Percentiles rank a stretch among this genome's conserved stretches.
Conservation (phyloP, 2,888 invertebrate species). For the Lithosia quadra region DNA sequence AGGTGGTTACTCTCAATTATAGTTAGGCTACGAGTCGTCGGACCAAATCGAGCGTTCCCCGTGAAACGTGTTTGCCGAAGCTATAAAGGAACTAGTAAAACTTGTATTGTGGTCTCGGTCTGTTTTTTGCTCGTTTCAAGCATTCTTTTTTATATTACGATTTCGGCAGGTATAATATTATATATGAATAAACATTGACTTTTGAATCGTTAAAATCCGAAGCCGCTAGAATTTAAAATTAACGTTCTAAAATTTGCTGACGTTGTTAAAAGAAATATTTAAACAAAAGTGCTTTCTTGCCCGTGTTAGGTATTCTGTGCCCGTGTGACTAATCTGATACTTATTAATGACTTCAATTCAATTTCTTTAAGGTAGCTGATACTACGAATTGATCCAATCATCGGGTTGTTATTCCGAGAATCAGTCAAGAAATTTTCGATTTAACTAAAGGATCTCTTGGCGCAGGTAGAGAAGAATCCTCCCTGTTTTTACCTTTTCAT, state of each 20-base stretch:
- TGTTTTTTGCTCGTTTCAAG: constrained; percentile 62
- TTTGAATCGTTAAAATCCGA: constrained; percentile 29
- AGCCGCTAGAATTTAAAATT: constrained; percentile 28
- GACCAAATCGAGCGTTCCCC: constrained; percentile 73
- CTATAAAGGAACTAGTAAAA: constrained; percentile 78
- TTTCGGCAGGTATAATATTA: constrained; percentile 44
- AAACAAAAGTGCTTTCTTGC: constrained; percentile 20
- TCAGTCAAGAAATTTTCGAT: constrained; percentile 60
- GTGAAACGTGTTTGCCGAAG: constrained; percentile 75
- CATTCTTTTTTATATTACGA: constrained; percentile 51
- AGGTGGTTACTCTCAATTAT: constrained; percentile 65
- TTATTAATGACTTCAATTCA: constrained; percentile 33
- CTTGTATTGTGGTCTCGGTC: constrained; percentile 69
- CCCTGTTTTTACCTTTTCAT: constrained; percentile 66
- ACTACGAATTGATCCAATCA: constrained; percentile 55
- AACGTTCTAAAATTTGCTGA: constrained; percentile 18
- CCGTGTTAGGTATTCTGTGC: no score
- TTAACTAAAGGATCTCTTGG: constrained; percentile 57
- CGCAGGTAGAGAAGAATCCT: constrained; percentile 64
- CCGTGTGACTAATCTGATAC: constrained; percentile 22
- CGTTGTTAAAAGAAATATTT: constrained; percentile 16
- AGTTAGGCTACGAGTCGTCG: constrained; percentile 59
- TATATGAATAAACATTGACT: constrained; percentile 50
- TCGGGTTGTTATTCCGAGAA: constrained; percentile 61
- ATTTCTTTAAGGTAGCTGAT: constrained; percentile 35